Evolutionary conservation across 2,113 vertebrate genomes (phyloP).

Genomic region (Onychorhynchus coronatus): DNA sequence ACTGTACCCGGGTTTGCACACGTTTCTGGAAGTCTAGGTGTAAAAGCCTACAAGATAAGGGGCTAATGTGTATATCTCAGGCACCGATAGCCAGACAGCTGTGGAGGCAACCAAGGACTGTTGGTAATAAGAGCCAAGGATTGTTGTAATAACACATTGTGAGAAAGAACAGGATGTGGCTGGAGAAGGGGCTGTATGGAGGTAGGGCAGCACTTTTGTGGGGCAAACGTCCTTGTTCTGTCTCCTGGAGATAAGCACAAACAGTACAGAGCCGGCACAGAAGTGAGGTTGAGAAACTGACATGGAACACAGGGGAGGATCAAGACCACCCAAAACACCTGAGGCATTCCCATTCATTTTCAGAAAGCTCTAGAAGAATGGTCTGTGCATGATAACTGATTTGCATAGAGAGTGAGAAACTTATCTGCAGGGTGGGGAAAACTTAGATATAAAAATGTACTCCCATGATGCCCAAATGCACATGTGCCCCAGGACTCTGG

Average conservation of each 20-base stretch:
- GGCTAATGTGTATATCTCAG: neutral
- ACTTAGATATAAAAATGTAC: neutral
- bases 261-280: neutral
- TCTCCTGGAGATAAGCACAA: neutral
- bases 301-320: too few species aligned
- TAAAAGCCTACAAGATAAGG: neutral
- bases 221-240: neutral
- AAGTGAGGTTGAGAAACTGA: too few species aligned
- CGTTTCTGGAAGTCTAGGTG: neutral
- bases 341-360: neutral
- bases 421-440: neutral
- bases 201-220: neutral
- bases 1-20: neutral
- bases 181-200: neutral
- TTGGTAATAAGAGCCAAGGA: neutral
- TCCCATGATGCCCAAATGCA: neutral
- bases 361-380: neutral
- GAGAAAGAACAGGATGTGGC: neutral
- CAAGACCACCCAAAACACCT: neutral
- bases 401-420: neutral
- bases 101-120: neutral
- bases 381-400: neutral
- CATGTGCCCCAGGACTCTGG: neutral
- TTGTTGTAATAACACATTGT: neutral
- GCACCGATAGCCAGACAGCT: neutral